Evolutionary conservation across 1,140 invertebrate species (phyloP).

Genomic region (Lasioglossum baleicum): DNA sequence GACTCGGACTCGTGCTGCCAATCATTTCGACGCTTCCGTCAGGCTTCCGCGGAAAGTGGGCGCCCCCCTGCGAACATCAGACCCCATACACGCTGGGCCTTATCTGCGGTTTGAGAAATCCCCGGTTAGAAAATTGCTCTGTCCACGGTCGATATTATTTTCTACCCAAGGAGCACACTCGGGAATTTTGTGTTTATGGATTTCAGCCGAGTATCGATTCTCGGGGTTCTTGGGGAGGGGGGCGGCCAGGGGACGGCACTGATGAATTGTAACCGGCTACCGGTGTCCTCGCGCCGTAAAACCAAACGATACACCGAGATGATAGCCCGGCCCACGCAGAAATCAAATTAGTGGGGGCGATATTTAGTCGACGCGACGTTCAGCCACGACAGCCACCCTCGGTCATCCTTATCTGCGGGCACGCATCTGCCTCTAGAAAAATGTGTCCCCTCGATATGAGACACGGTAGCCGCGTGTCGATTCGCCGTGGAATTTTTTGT

Average conservation of each 20-base stretch:
- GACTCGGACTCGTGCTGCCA: constrained; percentile 31
- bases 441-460: constrained; percentile 58
- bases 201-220: too few relatives aligned
- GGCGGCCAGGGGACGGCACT: background rate
- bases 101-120: too few relatives aligned
- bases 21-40: constrained; percentile 62
- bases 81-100: too few relatives aligned
- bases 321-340: constrained; percentile 41
- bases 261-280: constrained; percentile 13
- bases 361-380: constrained; percentile 67
- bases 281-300: constrained; percentile 14
- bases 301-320: background rate
- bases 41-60: background rate
- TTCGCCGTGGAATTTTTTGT: too few relatives aligned
- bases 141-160: too few relatives aligned
- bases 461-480: constrained; percentile 49
- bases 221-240: too few relatives aligned
- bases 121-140: too few relatives aligned
- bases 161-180: too few relatives aligned
- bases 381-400: constrained; percentile 57
- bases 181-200: too few relatives aligned
- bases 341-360: constrained; percentile 65
- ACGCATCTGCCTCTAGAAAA: constrained; percentile 67
- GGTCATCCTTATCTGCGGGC: constrained; percentile 68
- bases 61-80: too few relatives aligned